Evolutionary conservation across 1,140 invertebrate species (phyloP), one percentile per base, ranked within the genome.

Genomic region (Microplitis mediator): DNA sequence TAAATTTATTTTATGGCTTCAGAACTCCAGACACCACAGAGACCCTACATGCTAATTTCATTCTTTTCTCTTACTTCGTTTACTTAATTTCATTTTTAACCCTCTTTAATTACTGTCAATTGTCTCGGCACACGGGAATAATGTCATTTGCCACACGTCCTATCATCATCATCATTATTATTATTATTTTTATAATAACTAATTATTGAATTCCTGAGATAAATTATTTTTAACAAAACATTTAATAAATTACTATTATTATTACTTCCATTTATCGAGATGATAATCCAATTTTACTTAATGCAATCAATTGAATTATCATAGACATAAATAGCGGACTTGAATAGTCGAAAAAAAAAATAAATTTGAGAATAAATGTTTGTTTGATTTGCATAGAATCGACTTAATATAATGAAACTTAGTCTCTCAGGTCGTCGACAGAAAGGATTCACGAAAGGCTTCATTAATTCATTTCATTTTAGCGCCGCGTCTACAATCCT

Each of bases 1-100:
- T 82, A 86, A 87, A 87, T 87, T 85, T 79, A 80, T 81, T 86
- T 85, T 85, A 86, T 82, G 85, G 83, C 83, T 82, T 79, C 78
- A 77, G 79, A 77, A 82, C 75, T 69, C 63, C 63, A 75, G 70
- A 71, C 74, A 72, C 78, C 39, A 45, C 39, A 45, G 39, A 78
- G 81, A 82, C 78, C 75, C 78, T 45, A 45, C 39, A 79, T 81
- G 81, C 83, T 85, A 85, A 84, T 82, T 82, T 78, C 81, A 81
- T 82, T 83, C 83, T 81, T 84, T 80, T 79, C 79, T 79, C 76
- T 76, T 76, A 77, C 72, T 79, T 31, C 80, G 73, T 74, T 74
- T 77, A 81, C 79, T 85, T 86, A 85, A 86, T 86, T 86, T 82
- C 79, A 80, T 84, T 84, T 79, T 78, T 77, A 73, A 45, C 39